A percentile compares a stretch with the other conserved stretches of the same genome.
phyloP scores from a whole-genome alignment of 2,888 invertebrate genomes.

The Macrophya annulata region DNA sequence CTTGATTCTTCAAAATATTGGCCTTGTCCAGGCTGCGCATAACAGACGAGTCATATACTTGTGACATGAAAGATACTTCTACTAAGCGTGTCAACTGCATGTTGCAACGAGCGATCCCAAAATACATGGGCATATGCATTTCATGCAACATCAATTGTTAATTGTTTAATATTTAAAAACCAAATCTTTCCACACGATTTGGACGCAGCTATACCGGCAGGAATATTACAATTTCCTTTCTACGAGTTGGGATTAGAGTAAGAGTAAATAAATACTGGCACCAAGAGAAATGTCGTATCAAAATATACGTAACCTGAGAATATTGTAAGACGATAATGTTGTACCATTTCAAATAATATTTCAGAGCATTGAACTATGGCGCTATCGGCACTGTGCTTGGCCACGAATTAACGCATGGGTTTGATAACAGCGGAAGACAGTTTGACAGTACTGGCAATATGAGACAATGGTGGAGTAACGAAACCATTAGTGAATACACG shows the following conservation, averaged over 20 bases:
- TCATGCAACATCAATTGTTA: neutral
- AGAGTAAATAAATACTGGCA: constrained; percentile 77
- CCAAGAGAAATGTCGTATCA: constrained; percentile 1
- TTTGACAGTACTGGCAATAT: constrained; percentile 93
- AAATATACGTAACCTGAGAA: neutral
- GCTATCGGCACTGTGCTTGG: constrained; percentile 90
- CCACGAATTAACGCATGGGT: constrained; percentile 86
- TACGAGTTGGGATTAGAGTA: constrained; percentile 92
- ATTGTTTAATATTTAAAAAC: neutral
- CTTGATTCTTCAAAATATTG: constrained; percentile 36
- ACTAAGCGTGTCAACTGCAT: neutral
- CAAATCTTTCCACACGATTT: constrained; percentile 60
- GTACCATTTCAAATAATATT: constrained; percentile 64
- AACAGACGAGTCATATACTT: neutral
- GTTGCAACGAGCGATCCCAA: neutral
- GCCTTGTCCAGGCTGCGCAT: neutral
- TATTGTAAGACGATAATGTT: neutral
- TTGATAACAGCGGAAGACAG: constrained; percentile 87
- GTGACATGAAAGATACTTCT: neutral
- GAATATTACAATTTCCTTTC: constrained; percentile 92
- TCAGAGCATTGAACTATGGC: constrained; percentile 91
- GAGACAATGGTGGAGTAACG: constrained; percentile 94
- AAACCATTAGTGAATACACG: constrained; percentile 88
- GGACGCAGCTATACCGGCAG: constrained; percentile 90
- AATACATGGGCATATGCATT: neutral